Evolutionary conservation across 2,113 vertebrate genomes (phyloP).

Genomic region (Irena cyanogastra): DNA sequence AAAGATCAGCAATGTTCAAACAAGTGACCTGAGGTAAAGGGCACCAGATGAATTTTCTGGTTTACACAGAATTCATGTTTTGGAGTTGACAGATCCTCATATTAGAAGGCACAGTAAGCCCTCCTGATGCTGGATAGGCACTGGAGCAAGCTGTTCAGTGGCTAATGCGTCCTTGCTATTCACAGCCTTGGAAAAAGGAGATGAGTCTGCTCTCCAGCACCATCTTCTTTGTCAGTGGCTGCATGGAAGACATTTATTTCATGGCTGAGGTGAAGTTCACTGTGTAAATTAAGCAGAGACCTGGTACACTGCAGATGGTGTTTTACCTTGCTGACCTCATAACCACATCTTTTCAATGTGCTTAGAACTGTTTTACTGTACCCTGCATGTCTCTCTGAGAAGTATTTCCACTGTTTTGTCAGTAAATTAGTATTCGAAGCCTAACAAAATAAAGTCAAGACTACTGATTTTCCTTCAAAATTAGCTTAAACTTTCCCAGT

Average conservation of each 20-base stretch:
- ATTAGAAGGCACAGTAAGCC: neutral
- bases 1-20: neutral
- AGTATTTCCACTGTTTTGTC: neutral
- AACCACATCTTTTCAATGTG: neutral
- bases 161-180: neutral
- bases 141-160: neutral
- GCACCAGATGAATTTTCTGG: neutral
- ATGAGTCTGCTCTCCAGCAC: neutral
- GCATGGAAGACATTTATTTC: neutral
- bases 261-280: neutral
- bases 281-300: neutral
- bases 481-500: neutral
- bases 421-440: neutral
- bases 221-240: neutral
- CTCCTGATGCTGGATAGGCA: neutral
- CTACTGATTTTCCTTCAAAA: neutral
- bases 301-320: neutral
- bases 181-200: neutral
- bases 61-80: neutral
- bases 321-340: neutral
- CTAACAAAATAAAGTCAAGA: neutral
- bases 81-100: neutral
- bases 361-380: neutral
- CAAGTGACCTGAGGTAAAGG: neutral
- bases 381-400: neutral